These are phyloP conservation scores for Catagonus wagneri DNA, from an alignment of 2,113 vertebrate genomes.

Conservation along the genomic window DNA sequence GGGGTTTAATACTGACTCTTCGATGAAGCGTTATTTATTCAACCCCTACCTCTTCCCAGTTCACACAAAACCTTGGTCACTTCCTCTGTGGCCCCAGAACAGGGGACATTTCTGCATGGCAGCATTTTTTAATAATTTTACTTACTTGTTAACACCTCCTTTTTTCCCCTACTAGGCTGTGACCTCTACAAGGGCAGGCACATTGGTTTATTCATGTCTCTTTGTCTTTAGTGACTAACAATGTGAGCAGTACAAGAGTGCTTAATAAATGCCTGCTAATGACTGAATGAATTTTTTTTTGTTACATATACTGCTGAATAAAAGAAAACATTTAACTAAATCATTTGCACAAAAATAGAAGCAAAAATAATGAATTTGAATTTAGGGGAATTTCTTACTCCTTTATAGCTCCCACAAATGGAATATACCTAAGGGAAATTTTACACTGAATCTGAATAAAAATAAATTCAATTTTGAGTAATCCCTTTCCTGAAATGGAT, in stretches of 20 bases:
- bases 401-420: neutral
- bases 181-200: neutral
- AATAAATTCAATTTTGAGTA: conserved; percentile 59
- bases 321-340: conserved; percentile 43
- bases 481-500: conserved; percentile 18
- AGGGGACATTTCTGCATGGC: neutral
- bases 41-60: neutral
- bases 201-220: neutral
- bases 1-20: neutral
- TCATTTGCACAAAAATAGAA: neutral
- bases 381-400: neutral
- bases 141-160: neutral
- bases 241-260: neutral
- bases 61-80: neutral
- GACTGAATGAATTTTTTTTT: neutral
- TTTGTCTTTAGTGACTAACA: conserved; percentile 1
- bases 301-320: neutral
- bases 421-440: conserved; percentile 25
- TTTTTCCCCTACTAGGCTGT: neutral
- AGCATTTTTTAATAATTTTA: neutral
- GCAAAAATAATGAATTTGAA: neutral
- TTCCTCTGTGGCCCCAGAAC: neutral
- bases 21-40: neutral
- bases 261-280: neutral
- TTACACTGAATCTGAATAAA: conserved; percentile 26